Percentiles rank a stretch among this genome's conserved stretches.
phyloP scores from a whole-genome alignment of 2,113 vertebrate species.

The Xenopus laevis region DNA sequence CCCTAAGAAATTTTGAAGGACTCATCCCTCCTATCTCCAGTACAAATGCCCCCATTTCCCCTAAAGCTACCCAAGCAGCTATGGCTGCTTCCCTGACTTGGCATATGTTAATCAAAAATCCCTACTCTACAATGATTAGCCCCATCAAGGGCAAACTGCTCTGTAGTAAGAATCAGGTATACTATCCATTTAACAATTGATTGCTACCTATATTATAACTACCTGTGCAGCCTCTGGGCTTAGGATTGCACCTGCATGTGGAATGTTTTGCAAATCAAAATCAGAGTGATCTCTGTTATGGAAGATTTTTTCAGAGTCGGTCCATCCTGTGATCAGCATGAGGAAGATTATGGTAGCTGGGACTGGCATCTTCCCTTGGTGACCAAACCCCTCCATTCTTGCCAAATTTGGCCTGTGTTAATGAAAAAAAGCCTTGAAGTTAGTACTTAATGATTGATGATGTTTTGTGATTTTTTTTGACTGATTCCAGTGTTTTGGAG shows the following conservation, averaged over 20 bases:
- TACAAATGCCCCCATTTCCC: too few species aligned
- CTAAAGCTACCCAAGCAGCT: too few species aligned
- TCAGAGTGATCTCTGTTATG: slow-evolving; percentile 37
- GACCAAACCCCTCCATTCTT: slow-evolving; percentile 32
- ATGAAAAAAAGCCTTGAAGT: too few species aligned
- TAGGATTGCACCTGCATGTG: slow-evolving; percentile 24
- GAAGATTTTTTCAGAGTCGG: slow-evolving; percentile 31
- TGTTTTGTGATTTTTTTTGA: too few species aligned
- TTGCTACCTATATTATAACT: background rate
- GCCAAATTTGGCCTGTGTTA: background rate
- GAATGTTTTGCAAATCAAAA: slow-evolving; percentile 13
- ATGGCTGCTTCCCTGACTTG: too few species aligned
- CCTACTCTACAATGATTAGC: too few species aligned
- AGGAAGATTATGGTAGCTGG: background rate
- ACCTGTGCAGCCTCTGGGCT: slow-evolving; percentile 36
- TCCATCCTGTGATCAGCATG: background rate
- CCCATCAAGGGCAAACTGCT: too few species aligned
- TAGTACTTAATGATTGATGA: too few species aligned
- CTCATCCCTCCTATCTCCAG: too few species aligned
- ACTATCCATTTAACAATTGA: background rate
- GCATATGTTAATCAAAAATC: too few species aligned
- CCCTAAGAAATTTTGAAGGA: too few species aligned
- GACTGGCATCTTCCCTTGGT: slow-evolving; percentile 9
- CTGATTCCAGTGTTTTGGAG: too few species aligned
- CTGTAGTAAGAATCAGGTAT: background rate